Evolutionary conservation across 2,888 invertebrate species (phyloP), one percentile per base, ranked within the genome.

Genomic region (Cloeon dipterum): DNA sequence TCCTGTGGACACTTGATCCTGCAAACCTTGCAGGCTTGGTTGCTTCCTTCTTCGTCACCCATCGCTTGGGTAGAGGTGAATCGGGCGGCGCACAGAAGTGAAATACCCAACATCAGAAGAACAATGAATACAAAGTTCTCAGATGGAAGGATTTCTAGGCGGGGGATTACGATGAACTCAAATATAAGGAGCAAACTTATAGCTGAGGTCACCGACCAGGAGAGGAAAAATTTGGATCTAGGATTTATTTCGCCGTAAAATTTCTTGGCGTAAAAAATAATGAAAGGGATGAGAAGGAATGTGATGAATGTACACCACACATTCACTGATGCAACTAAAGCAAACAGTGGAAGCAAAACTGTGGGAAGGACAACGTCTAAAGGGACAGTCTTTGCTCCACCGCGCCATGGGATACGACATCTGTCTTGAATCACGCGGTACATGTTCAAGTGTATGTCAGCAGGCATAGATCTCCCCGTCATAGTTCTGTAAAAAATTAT

Each of bases 151-250:
- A 83, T 69, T 52, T 81, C 76, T 43, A 78, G 55, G 40, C 74
- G 58, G 5, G 72, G 70, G 21, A 81, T 66, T n/a, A 78, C 71
- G 42, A 61, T 59, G 38, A 68, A 52, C 52, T 82, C 74, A 56
- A 78, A 81, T 16, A 81, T 62, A 17, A 72, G 45, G 47, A 73
- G 67, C 51, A 81, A 57, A 46, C 66, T 64, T 4, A 70, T 46
- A 3, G 70, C 62, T 8, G 81, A 77, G 32, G 71, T 68, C 29
- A 75, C 50, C 2, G 72, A 66, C 81, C 82, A 82, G 44, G 72
- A 66, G 41, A 68, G 63, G 52, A 81, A 81, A 53, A 83, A 81
- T 48, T 70, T 70, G 2, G 79, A 74, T 40, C 69, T 63, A 3
- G 54, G 50, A 36, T 46, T 43, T 40, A 55, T 55, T 43, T 50